phyloP scores from a whole-genome alignment of 2,888 invertebrate species.

The Aporophyla nigra region DNA sequence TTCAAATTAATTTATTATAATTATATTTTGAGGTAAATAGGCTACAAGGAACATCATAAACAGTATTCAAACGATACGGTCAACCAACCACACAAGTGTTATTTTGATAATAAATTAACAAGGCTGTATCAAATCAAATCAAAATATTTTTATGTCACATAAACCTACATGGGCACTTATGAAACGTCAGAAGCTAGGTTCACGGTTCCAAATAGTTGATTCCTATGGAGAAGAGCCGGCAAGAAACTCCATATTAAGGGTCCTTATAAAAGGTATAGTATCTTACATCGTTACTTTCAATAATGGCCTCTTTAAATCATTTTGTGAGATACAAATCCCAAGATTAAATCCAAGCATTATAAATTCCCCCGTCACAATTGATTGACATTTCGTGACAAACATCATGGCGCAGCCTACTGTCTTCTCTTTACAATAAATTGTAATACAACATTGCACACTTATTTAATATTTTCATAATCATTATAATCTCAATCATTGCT shows the following conservation, averaged over 20 bases:
- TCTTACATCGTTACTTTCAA: too few species aligned
- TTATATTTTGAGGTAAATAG: too few species aligned
- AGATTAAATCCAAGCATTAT: not conserved
- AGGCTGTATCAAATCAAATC: too few species aligned
- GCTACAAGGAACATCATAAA: too few species aligned
- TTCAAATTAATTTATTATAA: too few species aligned
- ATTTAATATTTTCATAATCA: conserved; percentile 8
- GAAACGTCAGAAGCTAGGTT: too few species aligned
- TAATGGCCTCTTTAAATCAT: not conserved
- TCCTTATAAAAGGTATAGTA: not conserved
- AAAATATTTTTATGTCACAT: too few species aligned
- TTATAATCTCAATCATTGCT: conserved; percentile 3
- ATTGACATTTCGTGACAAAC: conserved; percentile 40
- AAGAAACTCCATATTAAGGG: not conserved
- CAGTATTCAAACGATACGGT: too few species aligned
- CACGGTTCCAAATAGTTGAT: too few species aligned
- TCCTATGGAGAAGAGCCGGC: too few species aligned
- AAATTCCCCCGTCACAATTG: not conserved
- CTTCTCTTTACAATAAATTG: not conserved
- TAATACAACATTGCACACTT: not conserved
- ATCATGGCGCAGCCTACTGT: conserved; percentile 2
- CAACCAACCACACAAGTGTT: not conserved
- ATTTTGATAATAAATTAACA: not conserved
- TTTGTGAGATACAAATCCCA: not conserved
- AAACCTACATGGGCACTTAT: too few species aligned